Evolutionary conservation across 1,140 invertebrate species (phyloP), one percentile per base, ranked within the genome.

Genomic region (Orussus abietinus): DNA sequence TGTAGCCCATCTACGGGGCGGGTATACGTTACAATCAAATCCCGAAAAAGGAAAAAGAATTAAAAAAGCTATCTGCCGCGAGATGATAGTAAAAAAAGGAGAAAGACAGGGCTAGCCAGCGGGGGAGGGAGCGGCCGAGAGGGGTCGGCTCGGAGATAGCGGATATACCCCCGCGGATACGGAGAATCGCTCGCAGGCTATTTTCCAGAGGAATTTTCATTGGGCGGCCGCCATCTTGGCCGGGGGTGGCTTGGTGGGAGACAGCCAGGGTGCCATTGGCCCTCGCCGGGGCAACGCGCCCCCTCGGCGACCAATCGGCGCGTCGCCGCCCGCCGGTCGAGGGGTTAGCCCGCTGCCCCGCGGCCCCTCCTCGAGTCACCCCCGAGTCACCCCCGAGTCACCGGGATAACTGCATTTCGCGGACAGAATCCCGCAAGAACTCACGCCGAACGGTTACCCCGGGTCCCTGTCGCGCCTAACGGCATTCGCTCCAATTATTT

Each of bases 371-470:
- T n/a, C n/a, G n/a, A n/a, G n/a, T n/a, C n/a, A n/a, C n/a, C n/a
- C n/a, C n/a, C n/a, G 42, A 38, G 41, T 34, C 41, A 41, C 54
- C 54, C 49, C 57, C 45, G 40, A 57, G 61, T 67, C 63, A 59
- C 57, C 47, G 49, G 59, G 64, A 65, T 72, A 70, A 72, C 69
- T 71, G 59, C 68, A 69, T 72, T 72, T 71, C 64, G 62, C 54
- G 62, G 62, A 64, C 69, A 72, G 69, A 71, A 70, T 68, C 67
- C 66, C 63, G 64, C 66, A 70, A 70, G 69, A 68, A 71, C 62
- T 71, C 68, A 64, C 59, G 58, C 58, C 59, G 68, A 70, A 45
- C 62, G 57, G 69, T 69, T 43, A 57, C 60, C 59, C 63, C 55
- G 51, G 47, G 45, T 18, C 51, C 34, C 40, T 25, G 36, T 35